Evolutionary conservation across 2,113 vertebrate genomes (phyloP).

Genomic region (Narcine bancroftii): DNA sequence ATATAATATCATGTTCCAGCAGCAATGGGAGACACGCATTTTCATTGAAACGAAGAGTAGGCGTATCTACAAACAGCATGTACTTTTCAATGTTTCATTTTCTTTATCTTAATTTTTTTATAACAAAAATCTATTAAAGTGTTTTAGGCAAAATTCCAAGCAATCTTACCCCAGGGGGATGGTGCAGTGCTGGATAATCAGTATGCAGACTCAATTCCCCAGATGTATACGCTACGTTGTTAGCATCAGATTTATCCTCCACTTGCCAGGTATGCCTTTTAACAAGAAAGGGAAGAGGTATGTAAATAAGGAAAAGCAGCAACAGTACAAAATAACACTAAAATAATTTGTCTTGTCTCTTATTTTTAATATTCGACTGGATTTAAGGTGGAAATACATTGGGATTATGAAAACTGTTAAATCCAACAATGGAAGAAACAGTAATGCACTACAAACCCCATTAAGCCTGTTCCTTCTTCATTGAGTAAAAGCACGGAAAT

Average conservation of each 20-base stretch:
- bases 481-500: too few relatives aligned
- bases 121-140: neutral
- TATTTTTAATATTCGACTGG: neutral
- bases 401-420: neutral
- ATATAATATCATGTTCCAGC: neutral
- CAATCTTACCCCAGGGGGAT: constrained; percentile 81
- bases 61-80: neutral
- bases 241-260: constrained; percentile 80
- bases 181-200: constrained; percentile 81
- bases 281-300: constrained; percentile 44
- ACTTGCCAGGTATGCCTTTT: constrained; percentile 88
- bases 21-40: neutral
- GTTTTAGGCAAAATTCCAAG: neutral
- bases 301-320: constrained; percentile 36
- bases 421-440: neutral
- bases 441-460: too few relatives aligned
- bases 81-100: neutral
- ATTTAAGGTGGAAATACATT: neutral
- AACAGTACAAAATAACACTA: neutral
- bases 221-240: constrained; percentile 86
- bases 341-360: neutral
- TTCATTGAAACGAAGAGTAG: neutral
- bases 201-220: constrained; percentile 79
- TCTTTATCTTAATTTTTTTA: neutral
- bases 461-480: too few relatives aligned